These are phyloP conservation scores for Chiloscyllium plagiosum DNA, from an alignment of 2,113 vertebrate species.

Conservation along the genomic window DNA sequence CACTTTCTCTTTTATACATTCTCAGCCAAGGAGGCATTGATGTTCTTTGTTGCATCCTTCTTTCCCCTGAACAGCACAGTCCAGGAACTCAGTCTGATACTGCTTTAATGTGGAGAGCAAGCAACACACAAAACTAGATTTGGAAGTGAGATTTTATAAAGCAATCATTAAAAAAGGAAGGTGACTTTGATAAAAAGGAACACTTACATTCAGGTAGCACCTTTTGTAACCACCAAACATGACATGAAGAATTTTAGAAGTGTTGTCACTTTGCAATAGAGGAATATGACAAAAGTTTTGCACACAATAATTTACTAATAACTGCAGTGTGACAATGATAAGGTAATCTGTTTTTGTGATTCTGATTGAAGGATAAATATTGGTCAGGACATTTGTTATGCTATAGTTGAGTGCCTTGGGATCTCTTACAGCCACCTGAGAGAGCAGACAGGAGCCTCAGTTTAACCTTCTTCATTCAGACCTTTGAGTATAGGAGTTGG, in stretches of 20 bases:
- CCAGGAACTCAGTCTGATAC: background rate
- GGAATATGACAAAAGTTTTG: background rate
- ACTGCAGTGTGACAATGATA: background rate
- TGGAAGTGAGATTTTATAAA: background rate
- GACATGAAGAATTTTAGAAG: background rate
- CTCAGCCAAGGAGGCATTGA: background rate
- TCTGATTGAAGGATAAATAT: too few relatives aligned
- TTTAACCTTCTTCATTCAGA: background rate
- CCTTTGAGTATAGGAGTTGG: too few relatives aligned
- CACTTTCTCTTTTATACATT: background rate
- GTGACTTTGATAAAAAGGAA: background rate
- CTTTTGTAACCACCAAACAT: background rate
- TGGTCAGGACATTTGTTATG: too few relatives aligned
- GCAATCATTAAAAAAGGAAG: background rate
- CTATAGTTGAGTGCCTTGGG: background rate
- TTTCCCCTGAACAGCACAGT: background rate
- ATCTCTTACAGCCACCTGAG: background rate
- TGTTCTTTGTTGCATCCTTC: background rate
- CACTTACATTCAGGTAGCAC: background rate
- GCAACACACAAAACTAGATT: background rate
- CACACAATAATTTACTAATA: background rate
- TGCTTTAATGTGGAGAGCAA: background rate
- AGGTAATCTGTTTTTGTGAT: background rate
- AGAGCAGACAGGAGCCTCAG: background rate
- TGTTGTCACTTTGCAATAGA: background rate